A percentile compares a stretch with the other conserved stretches of the same genome.
phyloP scores from a whole-genome alignment of 2,888 invertebrate genomes.

The Prionchulus punctatus region DNA sequence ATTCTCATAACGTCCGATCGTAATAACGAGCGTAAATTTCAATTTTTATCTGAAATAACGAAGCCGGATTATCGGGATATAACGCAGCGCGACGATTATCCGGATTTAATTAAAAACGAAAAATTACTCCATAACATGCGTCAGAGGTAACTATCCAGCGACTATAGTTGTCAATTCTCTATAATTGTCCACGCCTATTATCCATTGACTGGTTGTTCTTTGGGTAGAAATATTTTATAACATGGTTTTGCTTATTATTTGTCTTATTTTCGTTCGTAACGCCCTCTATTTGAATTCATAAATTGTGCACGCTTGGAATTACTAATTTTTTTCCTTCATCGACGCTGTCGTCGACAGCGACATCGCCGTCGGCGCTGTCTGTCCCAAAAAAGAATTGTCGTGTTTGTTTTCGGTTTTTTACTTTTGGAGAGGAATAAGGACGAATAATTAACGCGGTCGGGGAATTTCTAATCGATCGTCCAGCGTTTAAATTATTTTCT shows the following conservation, averaged over 20 bases:
- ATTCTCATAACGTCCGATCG: conserved; percentile 39
- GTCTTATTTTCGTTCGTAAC: neutral
- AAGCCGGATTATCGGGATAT: conserved; percentile 61
- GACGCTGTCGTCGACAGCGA: no score
- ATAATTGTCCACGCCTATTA: neutral
- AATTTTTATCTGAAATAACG: conserved; percentile 66
- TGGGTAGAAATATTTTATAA: neutral
- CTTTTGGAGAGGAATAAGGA: no score
- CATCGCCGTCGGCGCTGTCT: no score
- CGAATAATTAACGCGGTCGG: no score
- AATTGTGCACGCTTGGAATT: no score
- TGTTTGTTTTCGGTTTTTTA: no score
- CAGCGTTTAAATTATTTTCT: no score
- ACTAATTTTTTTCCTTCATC: no score
- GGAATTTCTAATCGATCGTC: no score
- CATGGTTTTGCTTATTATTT: neutral
- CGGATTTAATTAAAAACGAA: conserved; percentile 10
- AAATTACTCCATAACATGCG: conserved; percentile 6
- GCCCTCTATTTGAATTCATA: no score
- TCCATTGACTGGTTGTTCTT: neutral
- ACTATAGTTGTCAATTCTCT: neutral
- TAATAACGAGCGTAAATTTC: conserved; percentile 68
- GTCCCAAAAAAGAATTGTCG: no score
- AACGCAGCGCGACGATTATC: conserved; percentile 13
- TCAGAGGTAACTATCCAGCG: neutral